Base-by-base conservation (phyloP, 2,113 vertebrate species). In the Gulo gulo region DNA sequence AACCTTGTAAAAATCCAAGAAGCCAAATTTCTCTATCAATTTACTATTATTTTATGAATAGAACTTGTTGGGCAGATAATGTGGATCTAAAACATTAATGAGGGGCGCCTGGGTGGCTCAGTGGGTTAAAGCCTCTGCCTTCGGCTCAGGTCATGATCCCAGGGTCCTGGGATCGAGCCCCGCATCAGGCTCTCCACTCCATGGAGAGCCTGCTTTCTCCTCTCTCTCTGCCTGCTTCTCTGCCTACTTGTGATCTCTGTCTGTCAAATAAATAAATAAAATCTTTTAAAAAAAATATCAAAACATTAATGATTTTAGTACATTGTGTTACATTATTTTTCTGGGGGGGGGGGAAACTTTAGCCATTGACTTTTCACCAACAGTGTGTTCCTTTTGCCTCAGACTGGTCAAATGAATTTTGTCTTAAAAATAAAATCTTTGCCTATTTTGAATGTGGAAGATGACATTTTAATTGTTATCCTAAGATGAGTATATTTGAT, bases 351-450 rank as follows among this genome's bases (percentile, higher is more conserved):
- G 39, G 39, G 39, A 39, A 39, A 0, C 34, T 57, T 88, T 50
- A 74, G 20, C 42, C 57, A 31, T 21, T 71, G 36, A 89, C 39
- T 81, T 81, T 95, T 81, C 26, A 74, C 26, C n/a, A 34, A 18
- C 12, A 71, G 1, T 52, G 8, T 65, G n/a, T 61, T 94, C 29
- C 78, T 86, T 86, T 90, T 5, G 63, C 31, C 29, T 92, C 63
- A 92, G 23, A 31, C 11, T 76, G 6, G 15, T 8, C 57, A 96
- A 89, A 96, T 78, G 7, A 76, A 82, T 92, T 78, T 82, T 89
- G 63, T 82, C 24, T 74, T 76, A 89, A 83, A 96, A 91, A 88
- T 39, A 88, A 97, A 95, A 89, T 26, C 42, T 84, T 87, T 80
- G 15, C 34, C 10, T 47, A 88, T 88, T 78, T 67, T 76, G 23